phyloP scores from a whole-genome alignment of 2,888 invertebrate species.

The Stenoptilia bipunctidactyla region DNA sequence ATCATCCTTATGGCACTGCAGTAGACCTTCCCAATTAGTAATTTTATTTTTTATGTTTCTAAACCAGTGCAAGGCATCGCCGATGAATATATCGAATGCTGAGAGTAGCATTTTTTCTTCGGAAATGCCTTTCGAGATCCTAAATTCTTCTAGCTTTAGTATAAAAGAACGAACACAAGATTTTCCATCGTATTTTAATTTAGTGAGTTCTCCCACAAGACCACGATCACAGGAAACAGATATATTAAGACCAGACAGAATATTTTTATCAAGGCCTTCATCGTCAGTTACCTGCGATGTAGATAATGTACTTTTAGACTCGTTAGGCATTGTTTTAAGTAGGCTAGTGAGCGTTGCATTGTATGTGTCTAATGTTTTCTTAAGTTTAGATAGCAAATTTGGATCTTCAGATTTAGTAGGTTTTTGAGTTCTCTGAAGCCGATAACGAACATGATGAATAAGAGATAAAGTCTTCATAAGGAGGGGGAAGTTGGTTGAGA shows the following conservation, averaged over 20 bases:
- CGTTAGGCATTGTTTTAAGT: neutral
- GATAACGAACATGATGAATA: neutral
- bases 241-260: neutral
- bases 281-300: neutral
- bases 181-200: constrained; percentile 10
- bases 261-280: neutral
- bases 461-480: neutral
- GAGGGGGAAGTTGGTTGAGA: too few relatives aligned
- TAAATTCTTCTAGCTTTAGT: constrained; percentile 6
- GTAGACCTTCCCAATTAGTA: constrained; percentile 1
- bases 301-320: neutral
- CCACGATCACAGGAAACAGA: constrained; percentile 4
- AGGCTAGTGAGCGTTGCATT: neutral
- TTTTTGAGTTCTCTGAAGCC: constrained; percentile 1
- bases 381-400: neutral
- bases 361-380: neutral
- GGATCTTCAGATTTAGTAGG: neutral
- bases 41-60: neutral
- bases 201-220: constrained; percentile 5
- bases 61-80: constrained; percentile 7
- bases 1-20: constrained; percentile 2
- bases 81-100: constrained; percentile 5
- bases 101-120: constrained; percentile 4
- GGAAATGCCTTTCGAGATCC: constrained; percentile 1
- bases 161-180: constrained; percentile 11